Percentiles rank a stretch among this genome's conserved stretches.
Conservation (phyloP, 2,888 invertebrate genomes). For the Heliconius aoede region DNA sequence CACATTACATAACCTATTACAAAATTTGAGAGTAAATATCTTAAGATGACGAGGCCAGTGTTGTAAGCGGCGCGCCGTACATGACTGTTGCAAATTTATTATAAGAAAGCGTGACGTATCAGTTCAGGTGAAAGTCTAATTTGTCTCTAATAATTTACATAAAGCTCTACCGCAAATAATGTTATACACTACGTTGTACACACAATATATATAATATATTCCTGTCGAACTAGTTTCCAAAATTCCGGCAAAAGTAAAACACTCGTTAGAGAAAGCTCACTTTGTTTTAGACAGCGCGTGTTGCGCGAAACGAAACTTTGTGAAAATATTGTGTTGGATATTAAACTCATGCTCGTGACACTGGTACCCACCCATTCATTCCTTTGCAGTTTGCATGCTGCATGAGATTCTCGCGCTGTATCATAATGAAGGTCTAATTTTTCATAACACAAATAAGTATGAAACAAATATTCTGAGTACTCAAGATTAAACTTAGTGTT, state of each 20-base stretch:
- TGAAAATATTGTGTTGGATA: slow-evolving; percentile 75
- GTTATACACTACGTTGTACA: too few species aligned
- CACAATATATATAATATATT: slow-evolving; percentile 25
- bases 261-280: slow-evolving; percentile 66
- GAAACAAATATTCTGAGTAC: background rate
- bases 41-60: background rate
- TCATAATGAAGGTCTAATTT: slow-evolving; percentile 23
- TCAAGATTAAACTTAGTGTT: background rate
- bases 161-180: background rate
- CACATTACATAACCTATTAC: background rate
- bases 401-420: slow-evolving; percentile 50
- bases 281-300: slow-evolving; percentile 69
- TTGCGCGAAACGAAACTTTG: slow-evolving; percentile 71
- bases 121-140: background rate
- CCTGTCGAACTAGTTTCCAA: slow-evolving; percentile 42
- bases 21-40: background rate
- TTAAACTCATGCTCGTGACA: slow-evolving; percentile 65
- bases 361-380: slow-evolving; percentile 55
- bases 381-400: slow-evolving; percentile 53
- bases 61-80: background rate
- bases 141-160: background rate
- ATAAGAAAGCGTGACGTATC: background rate
- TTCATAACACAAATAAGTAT: background rate
- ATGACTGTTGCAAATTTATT: background rate
- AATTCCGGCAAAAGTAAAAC: slow-evolving; percentile 64